Percentiles rank a stretch among this genome's conserved stretches.
Conservation (phyloP, 2,888 invertebrate species). For the Drosophila multiciliata region DNA sequence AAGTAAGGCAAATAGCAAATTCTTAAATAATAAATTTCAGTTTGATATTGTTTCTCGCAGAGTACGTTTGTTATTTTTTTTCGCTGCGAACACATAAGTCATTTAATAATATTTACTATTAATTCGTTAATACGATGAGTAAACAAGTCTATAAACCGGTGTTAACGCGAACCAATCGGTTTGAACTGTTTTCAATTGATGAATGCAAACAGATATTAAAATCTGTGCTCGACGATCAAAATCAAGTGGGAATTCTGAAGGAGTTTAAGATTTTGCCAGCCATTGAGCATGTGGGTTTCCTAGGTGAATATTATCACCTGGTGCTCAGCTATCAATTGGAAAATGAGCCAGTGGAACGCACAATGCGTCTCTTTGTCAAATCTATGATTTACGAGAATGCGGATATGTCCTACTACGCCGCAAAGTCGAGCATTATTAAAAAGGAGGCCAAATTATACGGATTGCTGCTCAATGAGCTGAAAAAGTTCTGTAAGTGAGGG, state of each 20-base stretch:
- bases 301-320: constrained; percentile 81
- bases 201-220: constrained; percentile 70
- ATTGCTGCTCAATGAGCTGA: constrained; percentile 66
- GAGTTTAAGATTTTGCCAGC: constrained; percentile 67
- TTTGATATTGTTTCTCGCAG: not conserved
- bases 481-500: constrained; percentile 66
- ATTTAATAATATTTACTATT: not conserved
- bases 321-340: constrained; percentile 60
- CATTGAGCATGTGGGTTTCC: constrained; percentile 66
- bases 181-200: constrained; percentile 59
- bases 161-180: constrained; percentile 44
- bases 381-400: constrained; percentile 67
- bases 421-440: constrained; percentile 60
- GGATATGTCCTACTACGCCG: constrained; percentile 56
- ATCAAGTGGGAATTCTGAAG: constrained; percentile 43
- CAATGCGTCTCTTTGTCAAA: constrained; percentile 74
- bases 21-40: constrained; percentile 12
- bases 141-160: constrained; percentile 45
- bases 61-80: not conserved
- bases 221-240: constrained; percentile 54
- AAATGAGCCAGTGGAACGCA: constrained; percentile 35
- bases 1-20: not conserved
- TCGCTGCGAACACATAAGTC: not conserved
- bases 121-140: constrained; percentile 32
- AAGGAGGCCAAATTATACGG: constrained; percentile 75